Evolutionary conservation across 2,888 invertebrate genomes (phyloP).

Genomic region (Lathronympha strigana): DNA sequence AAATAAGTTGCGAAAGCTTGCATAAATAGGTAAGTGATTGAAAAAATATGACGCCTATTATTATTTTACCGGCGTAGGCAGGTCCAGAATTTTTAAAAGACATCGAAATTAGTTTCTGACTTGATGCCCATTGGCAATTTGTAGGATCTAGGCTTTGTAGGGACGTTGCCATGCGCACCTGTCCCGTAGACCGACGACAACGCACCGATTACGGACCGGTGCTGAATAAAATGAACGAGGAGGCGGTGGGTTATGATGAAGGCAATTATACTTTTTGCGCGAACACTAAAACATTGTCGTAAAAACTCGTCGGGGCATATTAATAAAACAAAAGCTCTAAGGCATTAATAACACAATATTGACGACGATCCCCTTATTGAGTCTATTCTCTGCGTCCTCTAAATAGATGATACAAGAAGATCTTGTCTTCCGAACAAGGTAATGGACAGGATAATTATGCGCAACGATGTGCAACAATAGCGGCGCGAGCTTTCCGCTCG

Average conservation of each 20-base stretch:
- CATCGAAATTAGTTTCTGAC: constrained; percentile 44
- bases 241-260: constrained; percentile 48
- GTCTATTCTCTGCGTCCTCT: constrained; percentile 76
- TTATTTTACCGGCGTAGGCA: neutral
- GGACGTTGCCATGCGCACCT: constrained; percentile 50
- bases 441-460: constrained; percentile 83
- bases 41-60: neutral
- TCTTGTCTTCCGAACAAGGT: constrained; percentile 79
- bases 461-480: constrained; percentile 82
- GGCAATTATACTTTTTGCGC: constrained; percentile 43
- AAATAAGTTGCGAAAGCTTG: neutral
- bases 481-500: constrained; percentile 73
- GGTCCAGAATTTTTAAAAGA: constrained; percentile 24
- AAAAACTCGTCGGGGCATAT: constrained; percentile 59
- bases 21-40: neutral
- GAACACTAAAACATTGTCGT: constrained; percentile 44
- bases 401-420: constrained; percentile 75
- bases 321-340: constrained; percentile 63
- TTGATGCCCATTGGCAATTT: constrained; percentile 41
- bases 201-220: constrained; percentile 48
- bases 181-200: constrained; percentile 45
- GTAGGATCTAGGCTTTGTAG: constrained; percentile 42
- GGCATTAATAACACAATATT: constrained; percentile 72
- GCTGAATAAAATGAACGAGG: constrained; percentile 46
- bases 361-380: constrained; percentile 69